Conservation (phyloP, 2,888 invertebrate genomes). For the Agonopterix heracliana region DNA sequence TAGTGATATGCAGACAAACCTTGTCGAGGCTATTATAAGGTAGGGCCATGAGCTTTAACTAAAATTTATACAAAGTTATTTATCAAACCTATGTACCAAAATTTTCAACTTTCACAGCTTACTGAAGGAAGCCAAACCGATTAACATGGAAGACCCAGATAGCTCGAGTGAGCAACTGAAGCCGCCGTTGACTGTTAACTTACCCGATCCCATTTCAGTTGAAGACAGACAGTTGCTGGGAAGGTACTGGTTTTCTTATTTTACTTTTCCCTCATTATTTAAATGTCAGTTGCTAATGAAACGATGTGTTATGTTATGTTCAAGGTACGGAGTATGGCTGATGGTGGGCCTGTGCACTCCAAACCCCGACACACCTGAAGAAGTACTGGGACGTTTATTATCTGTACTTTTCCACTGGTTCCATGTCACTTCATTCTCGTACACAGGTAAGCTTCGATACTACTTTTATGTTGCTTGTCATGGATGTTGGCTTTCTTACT, state of each 20-base stretch:
- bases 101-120: slow-evolving; percentile 71
- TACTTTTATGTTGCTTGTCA: neutral
- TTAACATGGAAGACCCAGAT: slow-evolving; percentile 79
- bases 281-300: no score
- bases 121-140: slow-evolving; percentile 93
- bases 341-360: slow-evolving; percentile 95
- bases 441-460: slow-evolving; percentile 82
- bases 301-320: no score
- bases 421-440: slow-evolving; percentile 97
- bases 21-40: slow-evolving; percentile 96
- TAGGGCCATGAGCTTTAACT: slow-evolving; percentile 33
- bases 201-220: slow-evolving; percentile 81
- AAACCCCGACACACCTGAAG: slow-evolving; percentile 83
- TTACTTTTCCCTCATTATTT: no score
- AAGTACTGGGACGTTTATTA: slow-evolving; percentile 91
- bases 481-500: neutral
- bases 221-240: slow-evolving; percentile 94
- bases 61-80: neutral
- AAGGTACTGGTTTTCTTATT: slow-evolving; percentile 29
- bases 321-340: slow-evolving; percentile 96
- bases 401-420: slow-evolving; percentile 99
- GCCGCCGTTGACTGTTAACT: slow-evolving; percentile 51
- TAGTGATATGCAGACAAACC: slow-evolving; percentile 92
- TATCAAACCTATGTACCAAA: neutral
- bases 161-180: slow-evolving; percentile 55